These are phyloP conservation scores for Drosophila biarmipes DNA, from an alignment of 1,140 invertebrate genomes.

Conservation along the genomic window DNA sequence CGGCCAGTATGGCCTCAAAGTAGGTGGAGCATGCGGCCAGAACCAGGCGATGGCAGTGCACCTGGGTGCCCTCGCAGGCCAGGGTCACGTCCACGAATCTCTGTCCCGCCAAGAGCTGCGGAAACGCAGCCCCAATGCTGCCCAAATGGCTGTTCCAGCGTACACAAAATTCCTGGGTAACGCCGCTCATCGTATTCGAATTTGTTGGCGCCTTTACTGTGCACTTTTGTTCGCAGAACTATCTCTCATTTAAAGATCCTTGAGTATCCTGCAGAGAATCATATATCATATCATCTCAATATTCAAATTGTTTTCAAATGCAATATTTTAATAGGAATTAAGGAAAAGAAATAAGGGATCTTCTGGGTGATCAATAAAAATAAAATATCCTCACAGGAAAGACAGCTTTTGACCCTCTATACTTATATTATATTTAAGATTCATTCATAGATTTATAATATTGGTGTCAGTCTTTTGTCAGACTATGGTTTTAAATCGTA, in stretches of 20 bases:
- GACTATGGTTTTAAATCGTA: too few relatives aligned
- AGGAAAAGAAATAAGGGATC: too few relatives aligned
- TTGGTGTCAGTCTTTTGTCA: too few relatives aligned
- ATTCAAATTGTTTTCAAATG: neutral
- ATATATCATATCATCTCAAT: neutral
- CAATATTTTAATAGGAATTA: too few relatives aligned
- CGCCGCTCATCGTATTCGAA: slow-evolving; percentile 84
- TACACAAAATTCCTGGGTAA: slow-evolving; percentile 91
- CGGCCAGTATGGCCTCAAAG: slow-evolving; percentile 91
- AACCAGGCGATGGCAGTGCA: slow-evolving; percentile 95
- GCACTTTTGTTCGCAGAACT: neutral
- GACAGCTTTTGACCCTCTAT: too few relatives aligned
- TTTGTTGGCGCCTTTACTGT: neutral
- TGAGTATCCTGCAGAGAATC: neutral
- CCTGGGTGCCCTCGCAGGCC: slow-evolving; percentile 93
- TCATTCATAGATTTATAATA: too few relatives aligned
- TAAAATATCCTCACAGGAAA: too few relatives aligned
- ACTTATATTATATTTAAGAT: too few relatives aligned
- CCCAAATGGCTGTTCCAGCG: slow-evolving; percentile 90
- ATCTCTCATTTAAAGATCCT: slow-evolving; percentile 2
- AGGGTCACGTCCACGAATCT: slow-evolving; percentile 95
- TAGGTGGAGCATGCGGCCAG: slow-evolving; percentile 93
- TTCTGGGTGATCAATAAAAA: too few relatives aligned
- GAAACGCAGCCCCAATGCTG: slow-evolving; percentile 83
- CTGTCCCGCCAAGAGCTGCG: slow-evolving; percentile 90